phyloP scores from a whole-genome alignment of 2,113 vertebrate species.

The Rhipidura dahli region DNA sequence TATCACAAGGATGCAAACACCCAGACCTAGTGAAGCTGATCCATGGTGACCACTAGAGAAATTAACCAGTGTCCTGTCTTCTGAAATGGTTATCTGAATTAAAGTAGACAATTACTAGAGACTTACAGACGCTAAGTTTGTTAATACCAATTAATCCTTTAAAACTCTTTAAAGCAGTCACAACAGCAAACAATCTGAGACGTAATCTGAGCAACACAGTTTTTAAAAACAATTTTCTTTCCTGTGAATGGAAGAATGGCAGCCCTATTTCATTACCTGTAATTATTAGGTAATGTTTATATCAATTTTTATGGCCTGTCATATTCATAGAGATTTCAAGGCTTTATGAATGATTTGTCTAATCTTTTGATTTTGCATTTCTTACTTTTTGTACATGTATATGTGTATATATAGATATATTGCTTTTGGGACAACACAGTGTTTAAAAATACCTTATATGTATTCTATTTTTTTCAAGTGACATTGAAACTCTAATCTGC shows the following conservation, averaged over 20 bases:
- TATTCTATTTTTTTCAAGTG: neutral
- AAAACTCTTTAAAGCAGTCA: neutral
- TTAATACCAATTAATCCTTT: neutral
- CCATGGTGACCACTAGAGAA: neutral
- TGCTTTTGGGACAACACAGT: neutral
- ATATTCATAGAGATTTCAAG: neutral
- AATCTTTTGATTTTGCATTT: neutral
- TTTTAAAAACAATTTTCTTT: neutral
- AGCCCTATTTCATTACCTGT: neutral
- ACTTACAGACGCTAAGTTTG: neutral
- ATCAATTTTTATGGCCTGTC: neutral
- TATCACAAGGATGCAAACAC: neutral
- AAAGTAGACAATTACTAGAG: neutral
- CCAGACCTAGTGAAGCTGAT: neutral
- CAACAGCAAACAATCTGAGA: neutral
- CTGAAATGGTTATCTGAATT: neutral
- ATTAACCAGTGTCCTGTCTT: neutral
- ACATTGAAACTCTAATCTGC: neutral
- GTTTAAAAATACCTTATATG: neutral
- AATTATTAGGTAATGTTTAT: neutral
- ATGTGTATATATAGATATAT: neutral
- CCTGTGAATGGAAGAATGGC: neutral
- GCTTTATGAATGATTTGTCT: neutral
- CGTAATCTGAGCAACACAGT: neutral
- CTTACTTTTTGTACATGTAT: neutral